Evolutionary conservation across 2,113 vertebrate genomes (phyloP), one percentile per base, ranked within the genome.

Genomic region (Regulus satrapa): DNA sequence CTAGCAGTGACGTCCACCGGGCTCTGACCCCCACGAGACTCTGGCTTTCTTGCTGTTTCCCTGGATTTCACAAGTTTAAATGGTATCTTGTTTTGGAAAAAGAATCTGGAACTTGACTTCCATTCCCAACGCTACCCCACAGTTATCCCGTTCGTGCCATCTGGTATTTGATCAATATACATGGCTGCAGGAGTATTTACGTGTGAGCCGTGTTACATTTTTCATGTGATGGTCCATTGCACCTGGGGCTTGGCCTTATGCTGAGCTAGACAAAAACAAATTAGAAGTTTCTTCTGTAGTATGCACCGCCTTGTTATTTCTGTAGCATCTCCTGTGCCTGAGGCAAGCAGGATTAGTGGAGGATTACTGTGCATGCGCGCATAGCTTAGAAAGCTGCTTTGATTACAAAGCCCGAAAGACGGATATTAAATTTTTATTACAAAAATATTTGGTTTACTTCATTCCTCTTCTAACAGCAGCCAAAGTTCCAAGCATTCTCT

Each of bases 361-460:
- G 78, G 71, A 95, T 92, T 88, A 89, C 67, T 59, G 73, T 85
- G 87, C 94, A 93, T 82, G 92, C 1, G 31, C 6, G 2, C 91
- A 90, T 67, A 91, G 87, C 48, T 95, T 85, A 93, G 83, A 93
- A 92, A 96, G 82, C 87, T 83, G 51, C 89, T 91, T 94, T 94
- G 92, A 96, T 93, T 94, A 77, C 59, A 69, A 93, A 95, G 71
- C 66, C 77, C 29, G 59, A 56, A 81, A 83, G 77, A 85, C 91
- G 66, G 62, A 89, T 91, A 96, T 95, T 95, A 92, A 89, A 72
- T 69, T 95, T 94, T 94, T 95, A 94, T 96, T 96, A 82, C 45
- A 92, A 85, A 93, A 95, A 86, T 66, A 89, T 80, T 94, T 95
- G 73, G 14, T 94, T 95, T 88, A 62, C 83, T 96, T 83, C 46